Conservation (phyloP, 2,888 invertebrate species). For the Tetanocera ferruginea region DNA sequence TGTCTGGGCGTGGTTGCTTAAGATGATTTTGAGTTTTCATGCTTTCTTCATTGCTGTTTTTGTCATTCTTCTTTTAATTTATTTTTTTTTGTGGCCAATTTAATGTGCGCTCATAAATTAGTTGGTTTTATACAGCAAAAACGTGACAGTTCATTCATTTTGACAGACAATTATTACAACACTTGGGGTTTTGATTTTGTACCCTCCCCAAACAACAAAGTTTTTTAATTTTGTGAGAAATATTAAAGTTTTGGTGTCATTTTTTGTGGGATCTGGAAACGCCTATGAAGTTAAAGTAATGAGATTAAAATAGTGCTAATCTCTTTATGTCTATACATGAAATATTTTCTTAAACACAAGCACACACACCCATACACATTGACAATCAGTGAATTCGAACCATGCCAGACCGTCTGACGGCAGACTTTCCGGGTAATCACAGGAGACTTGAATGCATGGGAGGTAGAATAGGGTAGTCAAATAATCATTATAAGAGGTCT, state of each 20-base stretch:
- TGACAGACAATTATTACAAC: conserved; percentile 13
- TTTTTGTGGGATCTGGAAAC: not conserved
- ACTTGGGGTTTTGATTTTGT: not conserved
- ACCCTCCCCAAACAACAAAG: not conserved
- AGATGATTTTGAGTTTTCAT: conserved; percentile 15
- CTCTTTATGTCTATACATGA: not conserved
- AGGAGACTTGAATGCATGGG: too few species aligned
- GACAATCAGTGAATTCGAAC: too few species aligned
- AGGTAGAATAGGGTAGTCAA: too few species aligned
- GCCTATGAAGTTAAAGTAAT: not conserved
- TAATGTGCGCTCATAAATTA: conserved; percentile 20
- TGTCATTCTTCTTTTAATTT: not conserved
- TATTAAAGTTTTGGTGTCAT: not conserved
- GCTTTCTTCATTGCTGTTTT: not conserved
- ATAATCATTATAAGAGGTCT: too few species aligned
- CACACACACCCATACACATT: too few species aligned
- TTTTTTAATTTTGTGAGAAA: not conserved
- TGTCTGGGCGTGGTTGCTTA: not conserved
- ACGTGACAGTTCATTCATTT: conserved; percentile 28
- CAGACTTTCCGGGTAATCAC: too few species aligned
- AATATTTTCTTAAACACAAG: not conserved
- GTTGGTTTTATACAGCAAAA: conserved; percentile 9
- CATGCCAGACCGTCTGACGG: too few species aligned
- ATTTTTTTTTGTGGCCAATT: not conserved
- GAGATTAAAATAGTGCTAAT: not conserved